Evolutionary conservation across 2,113 vertebrate genomes (phyloP), one percentile per base, ranked within the genome.

Genomic region (Redunca redunca): DNA sequence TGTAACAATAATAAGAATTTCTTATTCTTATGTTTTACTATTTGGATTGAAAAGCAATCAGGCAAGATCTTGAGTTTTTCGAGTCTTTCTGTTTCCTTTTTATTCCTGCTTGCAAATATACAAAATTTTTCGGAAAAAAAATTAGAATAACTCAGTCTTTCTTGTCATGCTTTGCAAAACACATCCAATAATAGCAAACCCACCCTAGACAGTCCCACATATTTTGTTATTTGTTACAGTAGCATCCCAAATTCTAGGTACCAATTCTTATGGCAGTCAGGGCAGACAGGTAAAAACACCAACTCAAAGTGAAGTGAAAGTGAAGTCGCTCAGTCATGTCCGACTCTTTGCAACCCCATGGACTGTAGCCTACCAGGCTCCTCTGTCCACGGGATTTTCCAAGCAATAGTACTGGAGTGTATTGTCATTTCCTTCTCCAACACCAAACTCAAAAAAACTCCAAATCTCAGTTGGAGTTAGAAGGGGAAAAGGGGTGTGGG

Each of bases 401-500:
- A 62, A 7, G 60, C 28, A 33, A 33, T 1, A 62, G 6, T 62
- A 62, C 60, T 62, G 60, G 14, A 33, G 60, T 62, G 14, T 28
- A 62, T 62, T 62, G 14, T 6, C 60, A 33, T 62, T 33, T 62
- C 28, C 60, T 62, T 62, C 26, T 62, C 60, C 28, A 33, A 60
- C 14, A 74, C 33, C 50, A 26, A 57, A 91, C 26, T 60, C 52
- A 89, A 57, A 96, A 96, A 91, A 95, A 26, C 33, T 26, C 7
- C 30, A 26, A 60, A 60, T 87, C 53, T 91, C 19, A 57, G 17
- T 36, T 19, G 5, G 23, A 77, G 6, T 17, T 17, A 28, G 64
- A 81, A 40, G 43, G 62, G 50, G 6, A 5, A 7, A 74, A 2
- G 6, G 28, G 0, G 0, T 17, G 1, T 0, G 1, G 16, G 0